Base-by-base conservation (phyloP, 2,113 vertebrate species). In the Puntigrus tetrazona region DNA sequence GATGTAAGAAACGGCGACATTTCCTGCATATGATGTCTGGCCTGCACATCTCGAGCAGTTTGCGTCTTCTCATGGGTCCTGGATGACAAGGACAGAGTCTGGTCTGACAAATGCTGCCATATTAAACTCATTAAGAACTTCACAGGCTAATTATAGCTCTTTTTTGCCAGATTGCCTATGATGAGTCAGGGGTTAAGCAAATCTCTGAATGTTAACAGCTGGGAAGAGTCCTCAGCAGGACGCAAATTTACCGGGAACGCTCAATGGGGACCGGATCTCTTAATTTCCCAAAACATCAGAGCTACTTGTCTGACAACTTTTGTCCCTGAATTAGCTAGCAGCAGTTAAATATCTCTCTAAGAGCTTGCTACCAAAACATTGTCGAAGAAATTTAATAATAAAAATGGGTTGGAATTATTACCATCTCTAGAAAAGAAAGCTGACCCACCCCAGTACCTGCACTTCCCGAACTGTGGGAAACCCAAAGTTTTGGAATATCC, bases 401-500 rank as follows among this genome's bases (percentile, higher is more conserved):
- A 36, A 36, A 77, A 77, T 29, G 5, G 20, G n/a, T 84, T 3
- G 69, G 70, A 88, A 84, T 86, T 76, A 78, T 86, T 70, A 85
- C 70, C 83, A 72, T 83, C 87, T 29, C 86, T 84, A 76, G 38
- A 57, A 43, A 22, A 5, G 41, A 50, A 47, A 13, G 6, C n/a
- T 27, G 55, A 61, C 38, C 78, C 25, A 11, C 55, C n/a, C 50
- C 13, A 22, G 77, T 79, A 79, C 82, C 63, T 78, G 50, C 69
- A 85, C 88, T 90, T 87, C 88, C 90, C 84, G 52, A 91, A 86
- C 85, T 84, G 91, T 90, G 88, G 91, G 91, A 92, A 93, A 88
- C 72, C 92, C 90, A 50, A 69, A 81, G 59, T 86, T 65, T 59
- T 81, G 84, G 89, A 88, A 87, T 84, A 87, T 91, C 88, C 89